Base-by-base conservation (phyloP, 2,888 invertebrate species). In the Sesia bembeciformis region DNA sequence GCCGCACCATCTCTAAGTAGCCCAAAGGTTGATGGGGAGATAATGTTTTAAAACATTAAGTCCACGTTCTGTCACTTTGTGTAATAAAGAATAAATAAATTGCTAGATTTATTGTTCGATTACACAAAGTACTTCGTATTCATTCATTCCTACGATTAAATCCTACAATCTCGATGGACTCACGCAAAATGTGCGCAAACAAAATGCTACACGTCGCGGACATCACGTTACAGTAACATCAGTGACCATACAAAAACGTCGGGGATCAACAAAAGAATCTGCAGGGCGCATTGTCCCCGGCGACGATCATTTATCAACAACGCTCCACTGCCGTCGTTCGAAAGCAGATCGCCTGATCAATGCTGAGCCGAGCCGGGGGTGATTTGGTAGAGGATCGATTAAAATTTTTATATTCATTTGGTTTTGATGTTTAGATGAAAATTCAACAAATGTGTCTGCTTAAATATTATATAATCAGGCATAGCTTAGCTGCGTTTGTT, bases 261-360 rank as follows among this genome's bases (percentile, higher is more conserved):
- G 69, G 70, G 69, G 74, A 71, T 72, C 76, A 74, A 85, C 86
- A 88, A 89, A 87, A 84, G 88, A 87, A 84, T 88, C 78, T 81
- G 84, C 85, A 82, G 76, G 74, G 72, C 79, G 81, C 78, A 86
- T 88, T 89, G 88, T 89, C 78, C 78, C 65, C 68, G 65, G 65
- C 61, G 54, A 60, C 60, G 66, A 78, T 81, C 87, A 89, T 89
- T 89, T 84, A 87, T 89, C 88, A 89, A 69, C 70, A 80, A 84
- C 88, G 88, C 81, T 84, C 73, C 76, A 71, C 69, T 84, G 84
- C 65, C 78, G 73, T 66, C 78, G 77, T 73, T 83, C 83, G 81
- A 76, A 73, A 76, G 76, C 84, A 84, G 82, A 80, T 78, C 76
- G 72, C 62, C 76, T 73, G 82, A 79, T 83, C 84, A 81, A 83